Evolutionary conservation across 92 coral and sea anemone genomes (phyloP).

Genomic region (Montipora capitata): DNA sequence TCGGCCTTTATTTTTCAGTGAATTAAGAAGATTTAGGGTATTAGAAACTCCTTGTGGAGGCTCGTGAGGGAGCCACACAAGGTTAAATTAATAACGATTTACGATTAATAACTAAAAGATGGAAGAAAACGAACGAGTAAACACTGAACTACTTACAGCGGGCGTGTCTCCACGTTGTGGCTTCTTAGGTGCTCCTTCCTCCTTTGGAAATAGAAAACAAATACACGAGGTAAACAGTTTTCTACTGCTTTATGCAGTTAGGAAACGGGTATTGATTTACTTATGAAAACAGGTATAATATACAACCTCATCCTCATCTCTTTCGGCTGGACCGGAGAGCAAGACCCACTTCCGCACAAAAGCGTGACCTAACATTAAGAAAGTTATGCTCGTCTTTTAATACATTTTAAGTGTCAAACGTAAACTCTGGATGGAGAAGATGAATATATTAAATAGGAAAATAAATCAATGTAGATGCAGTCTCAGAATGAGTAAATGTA

Average conservation of each 20-base stretch:
- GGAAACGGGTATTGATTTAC: no score
- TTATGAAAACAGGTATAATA: not conserved
- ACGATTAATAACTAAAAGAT: no score
- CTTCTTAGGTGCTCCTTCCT: conserved; percentile 34
- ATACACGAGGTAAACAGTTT: not conserved
- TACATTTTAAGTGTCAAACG: no score
- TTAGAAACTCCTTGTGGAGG: no score
- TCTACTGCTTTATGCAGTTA: not conserved
- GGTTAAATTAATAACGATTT: no score
- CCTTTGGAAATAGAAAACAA: conserved; percentile 21
- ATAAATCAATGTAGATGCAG: not conserved
- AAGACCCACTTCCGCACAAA: conserved; percentile 94
- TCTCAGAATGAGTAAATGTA: no score
- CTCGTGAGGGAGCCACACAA: no score
- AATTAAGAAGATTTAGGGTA: no score
- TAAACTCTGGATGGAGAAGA: not conserved
- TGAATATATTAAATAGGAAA: not conserved
- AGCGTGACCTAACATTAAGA: conserved; percentile 65
- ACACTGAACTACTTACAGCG: conserved; percentile 59
- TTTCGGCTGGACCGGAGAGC: conserved; percentile 80
- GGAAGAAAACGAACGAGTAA: no score
- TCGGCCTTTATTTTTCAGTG: no score
- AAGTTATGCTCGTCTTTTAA: no score
- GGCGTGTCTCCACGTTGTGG: conserved; percentile 65
- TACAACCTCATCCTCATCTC: conserved; percentile 77